Conservation (phyloP, 37 sponge, comb jelly and placozoan species). For the Beroe forskalii region DNA sequence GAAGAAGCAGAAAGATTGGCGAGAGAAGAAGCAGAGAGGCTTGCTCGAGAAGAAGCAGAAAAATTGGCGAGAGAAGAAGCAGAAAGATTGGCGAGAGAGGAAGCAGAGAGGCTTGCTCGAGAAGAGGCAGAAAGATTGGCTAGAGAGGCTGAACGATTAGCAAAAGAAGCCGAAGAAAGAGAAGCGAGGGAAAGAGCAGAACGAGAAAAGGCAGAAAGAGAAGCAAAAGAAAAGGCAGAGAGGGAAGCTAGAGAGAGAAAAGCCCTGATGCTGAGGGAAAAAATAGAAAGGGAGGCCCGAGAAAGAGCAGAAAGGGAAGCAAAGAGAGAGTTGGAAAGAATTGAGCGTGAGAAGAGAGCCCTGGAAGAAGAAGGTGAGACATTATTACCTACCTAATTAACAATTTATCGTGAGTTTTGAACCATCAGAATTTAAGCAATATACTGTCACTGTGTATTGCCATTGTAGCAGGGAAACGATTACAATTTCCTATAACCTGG, state of each 20-base stretch:
- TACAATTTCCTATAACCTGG: no score
- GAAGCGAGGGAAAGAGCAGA: neutral
- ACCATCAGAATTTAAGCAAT: no score
- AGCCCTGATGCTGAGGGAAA: neutral
- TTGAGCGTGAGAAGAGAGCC: neutral
- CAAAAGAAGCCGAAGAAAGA: neutral
- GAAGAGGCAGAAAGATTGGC: conserved; percentile 30
- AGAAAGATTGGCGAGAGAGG: neutral
- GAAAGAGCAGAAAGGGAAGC: conserved; percentile 28
- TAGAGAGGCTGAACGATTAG: neutral
- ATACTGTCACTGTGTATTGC: no score
- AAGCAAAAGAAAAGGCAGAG: conserved; percentile 19
- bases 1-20: conserved; percentile 39
- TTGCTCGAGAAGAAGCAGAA: conserved; percentile 5
- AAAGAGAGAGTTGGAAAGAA: neutral
- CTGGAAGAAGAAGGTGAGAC: conserved; percentile 40
- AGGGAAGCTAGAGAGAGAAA: neutral
- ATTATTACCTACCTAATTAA: neutral
- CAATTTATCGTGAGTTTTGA: neutral
- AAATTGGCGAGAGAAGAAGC: neutral
- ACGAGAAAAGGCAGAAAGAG: neutral
- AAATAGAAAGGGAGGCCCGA: neutral
- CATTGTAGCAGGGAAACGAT: no score
- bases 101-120: conserved; percentile 21
- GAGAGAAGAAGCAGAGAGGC: neutral